Percentiles rank a stretch among this genome's conserved stretches.
These are phyloP conservation scores for Dicroscelio sp. DNA, from an alignment of 2,888 invertebrate genomes.

Conservation along the genomic window DNA sequence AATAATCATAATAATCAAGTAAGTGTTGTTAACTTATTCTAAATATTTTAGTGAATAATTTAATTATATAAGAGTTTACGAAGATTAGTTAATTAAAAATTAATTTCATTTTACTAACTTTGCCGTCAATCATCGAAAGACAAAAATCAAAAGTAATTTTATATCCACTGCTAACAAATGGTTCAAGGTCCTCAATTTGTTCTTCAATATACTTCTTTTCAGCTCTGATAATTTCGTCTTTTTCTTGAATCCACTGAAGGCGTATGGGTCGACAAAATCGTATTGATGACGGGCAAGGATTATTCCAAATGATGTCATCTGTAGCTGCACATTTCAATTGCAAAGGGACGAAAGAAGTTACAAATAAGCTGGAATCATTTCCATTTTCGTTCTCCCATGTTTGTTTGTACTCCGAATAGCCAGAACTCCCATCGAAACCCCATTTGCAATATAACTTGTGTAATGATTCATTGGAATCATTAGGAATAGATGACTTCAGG, in stretches of 20 bases:
- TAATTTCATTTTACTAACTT: conserved; percentile 65
- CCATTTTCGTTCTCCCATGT: background rate
- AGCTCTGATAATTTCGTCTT: conserved; percentile 39
- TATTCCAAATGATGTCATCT: conserved; percentile 46
- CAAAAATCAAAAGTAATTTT: conserved; percentile 17
- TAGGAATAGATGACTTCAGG: background rate
- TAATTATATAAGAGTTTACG: background rate
- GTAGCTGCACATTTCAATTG: background rate
- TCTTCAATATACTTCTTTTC: conserved; percentile 66
- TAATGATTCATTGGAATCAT: no score
- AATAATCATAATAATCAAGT: no score
- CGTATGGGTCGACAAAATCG: conserved; percentile 68
- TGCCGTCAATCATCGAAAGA: conserved; percentile 81
- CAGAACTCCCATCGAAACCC: conserved; percentile 10
- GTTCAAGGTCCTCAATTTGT: conserved; percentile 58
- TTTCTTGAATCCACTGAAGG: conserved; percentile 58
- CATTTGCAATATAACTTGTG: no score
- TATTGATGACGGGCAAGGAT: conserved; percentile 61
- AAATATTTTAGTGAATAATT: background rate
- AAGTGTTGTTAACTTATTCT: no score
- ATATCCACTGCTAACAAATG: conserved; percentile 51
- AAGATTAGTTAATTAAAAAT: background rate
- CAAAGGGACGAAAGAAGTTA: conserved; percentile 38
- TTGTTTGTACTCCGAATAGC: background rate
- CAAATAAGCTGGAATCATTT: conserved; percentile 28